These are phyloP conservation scores for Callithrix jacchus DNA, from an alignment of 2,113 vertebrate genomes.

Conservation along the genomic window DNA sequence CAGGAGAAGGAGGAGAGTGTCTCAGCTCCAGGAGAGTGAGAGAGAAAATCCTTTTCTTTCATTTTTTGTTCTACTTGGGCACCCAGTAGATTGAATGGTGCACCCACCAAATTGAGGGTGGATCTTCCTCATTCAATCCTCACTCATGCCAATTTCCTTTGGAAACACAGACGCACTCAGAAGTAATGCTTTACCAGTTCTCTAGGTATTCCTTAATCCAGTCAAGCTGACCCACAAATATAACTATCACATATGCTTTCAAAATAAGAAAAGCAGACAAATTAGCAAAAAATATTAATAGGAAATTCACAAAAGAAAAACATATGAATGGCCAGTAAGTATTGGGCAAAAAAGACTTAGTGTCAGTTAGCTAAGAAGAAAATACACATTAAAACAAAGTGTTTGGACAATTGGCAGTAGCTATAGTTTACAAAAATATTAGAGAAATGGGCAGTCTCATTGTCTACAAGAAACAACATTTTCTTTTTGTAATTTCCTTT, in stretches of 20 bases:
- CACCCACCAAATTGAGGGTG: neutral
- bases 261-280: constrained; percentile 11
- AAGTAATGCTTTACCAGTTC: neutral
- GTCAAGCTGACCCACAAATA: neutral
- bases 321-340: neutral
- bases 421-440: neutral
- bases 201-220: neutral
- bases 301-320: neutral
- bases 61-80: neutral
- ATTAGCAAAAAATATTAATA: neutral
- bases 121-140: neutral
- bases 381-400: neutral
- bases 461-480: neutral
- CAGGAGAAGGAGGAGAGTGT: neutral
- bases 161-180: neutral
- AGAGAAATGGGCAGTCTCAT: neutral
- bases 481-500: neutral
- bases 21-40: neutral
- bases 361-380: neutral
- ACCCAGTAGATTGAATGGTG: neutral
- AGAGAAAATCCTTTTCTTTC: neutral
- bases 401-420: neutral
- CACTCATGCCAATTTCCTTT: neutral
- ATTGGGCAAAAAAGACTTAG: neutral
- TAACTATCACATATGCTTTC: neutral